Conservation (phyloP, 2,113 vertebrate genomes). For the Cisticola juncidis region DNA sequence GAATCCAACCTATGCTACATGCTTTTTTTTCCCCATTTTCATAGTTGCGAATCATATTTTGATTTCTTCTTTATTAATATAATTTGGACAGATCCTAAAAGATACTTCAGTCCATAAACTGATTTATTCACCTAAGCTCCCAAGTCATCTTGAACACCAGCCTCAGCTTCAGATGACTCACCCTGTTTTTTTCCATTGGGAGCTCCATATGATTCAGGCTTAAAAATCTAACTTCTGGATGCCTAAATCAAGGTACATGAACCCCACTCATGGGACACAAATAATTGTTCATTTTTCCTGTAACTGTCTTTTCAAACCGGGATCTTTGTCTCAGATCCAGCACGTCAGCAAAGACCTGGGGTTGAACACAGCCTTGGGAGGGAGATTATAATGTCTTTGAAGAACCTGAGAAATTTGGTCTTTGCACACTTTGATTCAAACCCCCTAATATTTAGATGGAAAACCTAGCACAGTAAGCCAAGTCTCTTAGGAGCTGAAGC, state of each 20-base stretch:
- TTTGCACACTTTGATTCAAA: not conserved
- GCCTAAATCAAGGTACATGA: not conserved
- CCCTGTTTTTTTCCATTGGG: not conserved
- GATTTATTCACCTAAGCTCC: not conserved
- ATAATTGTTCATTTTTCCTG: not conserved
- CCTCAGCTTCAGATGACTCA: not conserved
- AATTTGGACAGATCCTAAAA: not conserved
- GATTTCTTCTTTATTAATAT: not conserved
- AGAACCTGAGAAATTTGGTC: not conserved
- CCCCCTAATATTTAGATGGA: not conserved
- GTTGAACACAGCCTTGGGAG: not conserved
- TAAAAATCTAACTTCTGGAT: not conserved
- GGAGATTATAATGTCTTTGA: not conserved
- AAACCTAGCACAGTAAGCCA: not conserved
- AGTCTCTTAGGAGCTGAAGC: not conserved
- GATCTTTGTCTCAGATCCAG: not conserved
- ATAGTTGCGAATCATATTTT: not conserved
- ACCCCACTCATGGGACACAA: not conserved
- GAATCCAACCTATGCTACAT: rapidly evolving
- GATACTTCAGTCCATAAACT: not conserved
- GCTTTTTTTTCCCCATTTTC: not conserved
- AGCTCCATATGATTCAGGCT: not conserved
- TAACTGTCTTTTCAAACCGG: not conserved
- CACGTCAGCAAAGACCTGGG: not conserved
- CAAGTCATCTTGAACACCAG: not conserved